phyloP scores from a whole-genome alignment of 2,888 invertebrate species.

The Griposia aprilina region DNA sequence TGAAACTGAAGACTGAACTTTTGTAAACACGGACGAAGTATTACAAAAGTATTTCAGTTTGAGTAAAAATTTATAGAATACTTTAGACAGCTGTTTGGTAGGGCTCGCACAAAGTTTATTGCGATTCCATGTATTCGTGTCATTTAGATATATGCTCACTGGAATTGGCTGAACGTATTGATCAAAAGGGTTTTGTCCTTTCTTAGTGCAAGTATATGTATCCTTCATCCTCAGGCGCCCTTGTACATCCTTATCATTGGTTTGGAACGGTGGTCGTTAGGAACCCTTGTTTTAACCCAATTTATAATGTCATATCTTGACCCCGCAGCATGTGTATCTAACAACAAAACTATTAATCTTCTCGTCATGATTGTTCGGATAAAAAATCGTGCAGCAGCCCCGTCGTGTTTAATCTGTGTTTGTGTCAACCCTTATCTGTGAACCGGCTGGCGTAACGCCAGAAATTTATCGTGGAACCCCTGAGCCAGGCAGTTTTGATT shows the following conservation, averaged over 20 bases:
- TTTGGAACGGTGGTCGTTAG: neutral
- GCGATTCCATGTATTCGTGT: neutral
- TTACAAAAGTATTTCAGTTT: constrained; percentile 60
- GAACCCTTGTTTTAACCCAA: neutral
- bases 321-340: constrained; percentile 48
- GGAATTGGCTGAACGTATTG: neutral
- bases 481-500: constrained; percentile 78
- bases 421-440: constrained; percentile 71
- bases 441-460: constrained; percentile 78
- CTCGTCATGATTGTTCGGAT: constrained; percentile 59
- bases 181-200: neutral
- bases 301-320: constrained; percentile 36
- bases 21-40: constrained; percentile 50
- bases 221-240: neutral
- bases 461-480: constrained; percentile 74
- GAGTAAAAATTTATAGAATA: constrained; percentile 41
- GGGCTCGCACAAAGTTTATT: constrained; percentile 14
- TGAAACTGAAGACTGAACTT: constrained; percentile 44
- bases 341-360: constrained; percentile 61
- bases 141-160: neutral
- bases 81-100: constrained; percentile 38
- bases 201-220: neutral
- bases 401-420: constrained; percentile 64
- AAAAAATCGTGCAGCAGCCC: constrained; percentile 58
- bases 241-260: neutral